Base-by-base conservation (phyloP, 2,797 vertebrate species). In the Australoheros facetus region DNA sequence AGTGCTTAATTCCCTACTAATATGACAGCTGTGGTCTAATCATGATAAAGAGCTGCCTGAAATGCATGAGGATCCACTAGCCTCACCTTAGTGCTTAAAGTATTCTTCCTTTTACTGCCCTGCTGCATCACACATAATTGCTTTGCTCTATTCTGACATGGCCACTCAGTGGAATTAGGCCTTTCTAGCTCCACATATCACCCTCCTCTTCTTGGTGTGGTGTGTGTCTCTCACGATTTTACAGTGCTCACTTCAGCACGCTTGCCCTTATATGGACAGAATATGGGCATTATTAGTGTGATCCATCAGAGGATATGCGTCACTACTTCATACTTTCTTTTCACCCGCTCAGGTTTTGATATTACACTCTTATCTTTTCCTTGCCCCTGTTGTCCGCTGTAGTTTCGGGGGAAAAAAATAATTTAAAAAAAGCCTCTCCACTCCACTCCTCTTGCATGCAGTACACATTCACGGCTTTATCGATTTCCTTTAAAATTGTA, bases 401-500 rank as follows among this genome's bases (percentile, higher is more conserved):
- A 54, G 78, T 80, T 75, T 71, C 73, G 26, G 69, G 59, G n/a
- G 17, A 16, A 62, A 28, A 42, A 75, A 70, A 37, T 9, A 37
- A 34, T 34, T 9, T 7, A 32, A 32, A 26, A 26, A 78, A 79
- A 48, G 73, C 72, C 73, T 74, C 73, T 84, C 51, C 71, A 32
- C 72, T 84, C 51, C 71, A 32, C 74, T 78, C 83, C 62, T 85
- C 81, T 78, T 23, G 64, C 70, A 91, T 86, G 82, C 87, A 70
- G 85, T 81, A 77, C 80, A 74, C 88, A 82, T 83, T 91, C 89
- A 86, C 51, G 37, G 85, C 87, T 84, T 91, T 92, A 92, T 94
- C 75, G 87, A 94, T 95, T 95, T 93, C 92, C 87, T 89, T 87
- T 91, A 90, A 92, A 93, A 93, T 90, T 87, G 88, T 91, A 90